Base-by-base conservation (phyloP, 2,888 invertebrate genomes). In the Leptinotarsa tumamoca region DNA sequence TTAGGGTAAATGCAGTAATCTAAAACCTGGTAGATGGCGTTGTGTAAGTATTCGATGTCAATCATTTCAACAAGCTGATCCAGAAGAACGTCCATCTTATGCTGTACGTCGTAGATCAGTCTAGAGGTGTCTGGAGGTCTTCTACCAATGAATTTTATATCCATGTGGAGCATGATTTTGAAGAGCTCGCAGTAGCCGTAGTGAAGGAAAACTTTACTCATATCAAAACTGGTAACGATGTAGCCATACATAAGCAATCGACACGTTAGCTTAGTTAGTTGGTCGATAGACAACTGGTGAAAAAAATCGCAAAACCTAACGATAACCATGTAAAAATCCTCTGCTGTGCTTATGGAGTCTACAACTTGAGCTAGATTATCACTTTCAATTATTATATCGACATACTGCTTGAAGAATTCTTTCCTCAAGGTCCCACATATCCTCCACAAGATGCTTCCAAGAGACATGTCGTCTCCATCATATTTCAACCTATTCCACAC, bases 161-260 rank as follows among this genome's bases (percentile, higher is more conserved):
- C 82, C 81, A 83, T 82, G 50, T 83, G 83, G 18, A 83, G 79
- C 76, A 81, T 78, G 21, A 81, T 78, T 69, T 80, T 77, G 23
- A 81, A 81, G n/a, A 83, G 68, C 15, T 81, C 81, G 73, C 80
- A 81, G 66, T 83, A 82, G 18, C 82, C 82, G 71, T 78, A 83
- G 21, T 82, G 78, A 10, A 78, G 54, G 67, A 81, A 82, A 18
- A 83, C 70, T 76, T 79, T 80, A 67, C 78, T 78, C 74, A 83
- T 77, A 75, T 80, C 79, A 33, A 77, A 79, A 67, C 78, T 75
- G 13, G 75, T 80, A 27, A 76, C 67, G 13, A 52, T 61, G 67
- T 82, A 80, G 4, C 82, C 82, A 52, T 80, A 73, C 13, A 73
- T 73, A 17, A 82, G 74, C 68, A 83, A 76, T 2, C 81, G 56